Evolutionary conservation across 2,113 vertebrate species (phyloP).

Genomic region (Chrysochloris asiatica): DNA sequence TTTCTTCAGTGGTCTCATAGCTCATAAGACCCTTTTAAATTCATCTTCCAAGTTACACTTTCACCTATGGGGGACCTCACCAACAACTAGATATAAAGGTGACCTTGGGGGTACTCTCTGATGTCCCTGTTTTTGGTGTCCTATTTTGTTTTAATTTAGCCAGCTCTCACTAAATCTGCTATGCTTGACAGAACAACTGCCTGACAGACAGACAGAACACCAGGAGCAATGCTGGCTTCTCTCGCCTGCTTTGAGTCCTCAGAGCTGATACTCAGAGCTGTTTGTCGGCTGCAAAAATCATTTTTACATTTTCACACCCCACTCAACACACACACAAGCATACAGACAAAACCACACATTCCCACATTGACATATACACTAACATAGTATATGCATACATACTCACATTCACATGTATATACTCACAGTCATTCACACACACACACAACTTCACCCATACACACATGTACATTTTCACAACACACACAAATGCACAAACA

Average conservation of each 20-base stretch:
- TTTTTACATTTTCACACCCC: neutral
- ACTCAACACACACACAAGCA: neutral
- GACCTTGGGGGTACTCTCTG: neutral
- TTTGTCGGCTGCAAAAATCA: neutral
- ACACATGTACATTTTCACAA: too few relatives aligned
- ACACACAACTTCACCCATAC: neutral
- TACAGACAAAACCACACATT: neutral
- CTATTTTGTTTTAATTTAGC: neutral
- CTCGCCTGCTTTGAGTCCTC: neutral
- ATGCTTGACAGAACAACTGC: neutral
- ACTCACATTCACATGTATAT: neutral
- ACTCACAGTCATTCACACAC: neutral
- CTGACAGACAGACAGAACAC: neutral
- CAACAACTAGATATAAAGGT: neutral
- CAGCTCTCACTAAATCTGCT: neutral
- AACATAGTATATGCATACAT: neutral
- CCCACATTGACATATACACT: neutral
- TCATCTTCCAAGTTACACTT: neutral
- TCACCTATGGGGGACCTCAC: neutral
- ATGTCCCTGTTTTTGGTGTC: fast-evolving
- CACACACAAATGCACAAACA: too few relatives aligned
- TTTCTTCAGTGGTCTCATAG: neutral
- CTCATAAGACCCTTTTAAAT: neutral
- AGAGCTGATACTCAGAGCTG: neutral
- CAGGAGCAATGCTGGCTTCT: neutral